Evolutionary conservation across 1,140 invertebrate species (phyloP), one percentile per base, ranked within the genome.

Genomic region (Xylocopa sonorina): DNA sequence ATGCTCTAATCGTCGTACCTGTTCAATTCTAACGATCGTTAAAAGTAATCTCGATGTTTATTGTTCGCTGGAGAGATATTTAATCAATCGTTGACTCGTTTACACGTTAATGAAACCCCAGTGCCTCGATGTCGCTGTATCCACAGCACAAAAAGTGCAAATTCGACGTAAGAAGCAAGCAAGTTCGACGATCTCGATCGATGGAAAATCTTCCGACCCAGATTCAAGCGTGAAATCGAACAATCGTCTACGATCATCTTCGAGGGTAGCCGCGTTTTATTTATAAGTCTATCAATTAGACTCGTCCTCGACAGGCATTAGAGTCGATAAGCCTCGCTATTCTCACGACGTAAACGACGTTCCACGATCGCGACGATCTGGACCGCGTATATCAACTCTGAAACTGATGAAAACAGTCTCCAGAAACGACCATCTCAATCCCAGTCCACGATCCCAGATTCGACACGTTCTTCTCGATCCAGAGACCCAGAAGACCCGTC

Each of bases 241-340:
- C 29, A 58, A 41, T 62, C 77, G 57, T 73, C 53, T 38, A 74
- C 75, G 41, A 79, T 71, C 41, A 71, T n/a, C 63, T 64, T 64
- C 55, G 83, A 77, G 85, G 68, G n/a, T 63, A 24, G 48, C 62
- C 43, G 77, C 51, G 83, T 83, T 87, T 89, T 89, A 89, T 89
- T 88, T 88, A 88, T 89, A 89, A 88, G 82, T 62, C 72, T 76
- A 74, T 74, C 88, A 89, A 88, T 89, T 89, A 88, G 69, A 64
- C 53, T 85, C 68, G 87, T 89, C 88, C 88, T 89, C 87, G 85
- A 87, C 62, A 74, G 73, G 64, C 82, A 89, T 89, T 89, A 89
- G 76, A 83, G 80, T 80, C 82, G 82, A 87, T 88, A 83, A 88
- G 74, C 50, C 48, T 43, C 3, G 48, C 72, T 43, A 51, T 84